Conservation (phyloP, 2,113 vertebrate species). For the Antennarius striatus region DNA sequence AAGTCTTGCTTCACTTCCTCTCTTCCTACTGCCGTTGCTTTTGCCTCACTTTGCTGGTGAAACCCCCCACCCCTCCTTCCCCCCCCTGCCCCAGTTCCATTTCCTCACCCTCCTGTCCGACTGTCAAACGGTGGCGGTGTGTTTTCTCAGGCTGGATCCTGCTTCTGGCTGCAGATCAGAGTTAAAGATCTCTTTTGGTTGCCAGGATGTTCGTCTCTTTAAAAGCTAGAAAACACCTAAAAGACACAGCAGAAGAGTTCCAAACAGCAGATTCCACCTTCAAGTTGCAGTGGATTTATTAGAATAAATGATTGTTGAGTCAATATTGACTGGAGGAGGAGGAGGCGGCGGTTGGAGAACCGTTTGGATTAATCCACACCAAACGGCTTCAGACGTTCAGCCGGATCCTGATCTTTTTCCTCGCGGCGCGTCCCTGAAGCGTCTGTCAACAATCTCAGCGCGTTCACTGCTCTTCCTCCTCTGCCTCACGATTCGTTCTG, state of each 20-base stretch:
- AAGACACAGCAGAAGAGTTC: not conserved
- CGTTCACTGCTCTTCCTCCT: too few relatives aligned
- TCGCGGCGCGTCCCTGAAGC: too few relatives aligned
- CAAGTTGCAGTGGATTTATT: slow-evolving; percentile 2
- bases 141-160: not conserved
- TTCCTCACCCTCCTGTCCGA: slow-evolving; percentile 21
- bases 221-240: slow-evolving; percentile 13
- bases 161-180: not conserved
- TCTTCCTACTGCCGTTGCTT: slow-evolving; percentile 23
- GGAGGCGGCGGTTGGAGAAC: not conserved
- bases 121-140: not conserved
- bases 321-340: slow-evolving; percentile 42
- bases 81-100: slow-evolving; percentile 32
- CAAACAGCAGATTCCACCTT: not conserved
- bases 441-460: too few relatives aligned
- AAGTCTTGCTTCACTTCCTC: slow-evolving; percentile 60
- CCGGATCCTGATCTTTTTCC: too few relatives aligned
- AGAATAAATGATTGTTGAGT: slow-evolving; percentile 15
- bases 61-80: slow-evolving; percentile 46
- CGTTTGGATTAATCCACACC: not conserved
- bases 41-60: slow-evolving; percentile 26
- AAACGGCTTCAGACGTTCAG: not conserved
- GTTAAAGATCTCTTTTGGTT: slow-evolving; percentile 10
- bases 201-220: slow-evolving; percentile 15
- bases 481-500: too few relatives aligned